Conservation (phyloP, 1,140 invertebrate species). For the Drosophila carrolli region DNA sequence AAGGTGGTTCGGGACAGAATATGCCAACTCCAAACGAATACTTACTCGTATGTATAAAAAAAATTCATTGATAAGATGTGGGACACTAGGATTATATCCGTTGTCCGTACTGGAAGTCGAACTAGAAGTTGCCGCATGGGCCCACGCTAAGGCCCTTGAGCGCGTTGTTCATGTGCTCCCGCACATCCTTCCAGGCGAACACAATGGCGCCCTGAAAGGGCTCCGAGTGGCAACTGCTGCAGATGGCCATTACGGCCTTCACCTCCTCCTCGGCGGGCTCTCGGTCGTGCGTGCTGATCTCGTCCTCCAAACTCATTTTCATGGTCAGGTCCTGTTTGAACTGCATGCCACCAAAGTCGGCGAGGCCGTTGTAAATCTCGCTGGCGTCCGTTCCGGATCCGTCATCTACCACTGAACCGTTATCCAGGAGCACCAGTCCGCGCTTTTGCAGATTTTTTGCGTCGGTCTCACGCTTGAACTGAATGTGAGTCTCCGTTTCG, state of each 20-base stretch:
- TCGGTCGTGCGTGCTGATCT: conserved; percentile 87
- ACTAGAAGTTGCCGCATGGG: conserved; percentile 89
- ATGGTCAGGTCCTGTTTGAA: conserved; percentile 75
- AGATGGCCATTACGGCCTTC: conserved; percentile 90
- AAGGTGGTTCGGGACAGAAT: conserved; percentile 1
- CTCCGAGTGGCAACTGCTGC: conserved; percentile 89
- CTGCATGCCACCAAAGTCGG: conserved; percentile 88
- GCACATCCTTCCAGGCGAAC: conserved; percentile 88
- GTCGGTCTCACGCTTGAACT: conserved; percentile 85
- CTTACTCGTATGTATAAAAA: conserved; percentile 22
- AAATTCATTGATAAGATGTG: conserved; percentile 9
- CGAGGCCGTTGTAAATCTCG: conserved; percentile 86
- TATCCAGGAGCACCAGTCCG: conserved; percentile 87
- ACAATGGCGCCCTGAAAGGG: conserved; percentile 91
- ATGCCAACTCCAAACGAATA: conserved; percentile 3
- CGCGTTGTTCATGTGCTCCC: conserved; percentile 85
- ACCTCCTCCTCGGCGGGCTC: conserved; percentile 93
- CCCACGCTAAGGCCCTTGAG: conserved; percentile 87
- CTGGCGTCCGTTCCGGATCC: conserved; percentile 45
- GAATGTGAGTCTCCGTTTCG: conserved; percentile 84
- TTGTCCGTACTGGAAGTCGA: not conserved
- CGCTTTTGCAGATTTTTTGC: conserved; percentile 85
- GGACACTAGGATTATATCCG: not conserved
- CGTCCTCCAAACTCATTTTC: conserved; percentile 77
- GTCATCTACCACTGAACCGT: conserved; percentile 89